phyloP scores from a whole-genome alignment of 64 coral and sea anemone species.

The Actinia tenebrosa region DNA sequence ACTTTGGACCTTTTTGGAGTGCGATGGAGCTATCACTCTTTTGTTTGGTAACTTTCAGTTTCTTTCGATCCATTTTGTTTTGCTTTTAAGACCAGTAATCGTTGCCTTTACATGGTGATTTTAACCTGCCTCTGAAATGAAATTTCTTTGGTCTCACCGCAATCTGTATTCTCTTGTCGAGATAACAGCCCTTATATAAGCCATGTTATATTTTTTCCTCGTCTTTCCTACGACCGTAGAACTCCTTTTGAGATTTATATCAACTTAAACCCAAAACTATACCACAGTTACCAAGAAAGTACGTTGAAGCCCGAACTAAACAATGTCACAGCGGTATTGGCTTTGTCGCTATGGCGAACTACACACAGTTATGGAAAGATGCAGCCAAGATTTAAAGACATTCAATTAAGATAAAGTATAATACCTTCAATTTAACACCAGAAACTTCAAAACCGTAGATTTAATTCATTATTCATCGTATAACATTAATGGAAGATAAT shows the following conservation, averaged over 20 bases:
- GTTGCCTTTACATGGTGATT: not conserved
- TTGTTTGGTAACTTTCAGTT: not conserved
- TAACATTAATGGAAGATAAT: not conserved
- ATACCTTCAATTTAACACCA: not conserved
- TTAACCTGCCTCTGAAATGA: not conserved
- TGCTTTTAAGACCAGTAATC: not conserved
- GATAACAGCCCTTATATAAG: not conserved
- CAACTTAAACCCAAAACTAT: not conserved
- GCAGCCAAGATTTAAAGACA: not conserved
- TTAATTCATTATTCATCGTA: not conserved
- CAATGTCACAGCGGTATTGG: not conserved
- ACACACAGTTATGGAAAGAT: not conserved
- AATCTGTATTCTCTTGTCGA: not conserved
- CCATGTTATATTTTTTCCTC: not conserved
- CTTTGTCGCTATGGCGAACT: constrained; percentile 6
- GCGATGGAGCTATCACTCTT: not conserved
- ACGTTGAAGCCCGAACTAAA: not conserved
- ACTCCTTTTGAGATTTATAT: not conserved
- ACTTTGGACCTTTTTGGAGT: not conserved
- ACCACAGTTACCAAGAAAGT: constrained; percentile 2
- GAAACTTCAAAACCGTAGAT: not conserved
- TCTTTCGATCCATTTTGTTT: not conserved
- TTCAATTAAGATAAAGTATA: constrained; percentile 3
- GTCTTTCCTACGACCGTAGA: not conserved
- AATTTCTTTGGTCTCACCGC: not conserved